Evolutionary conservation across 2,888 invertebrate genomes (phyloP).

Genomic region (Sialis fuliginosa): DNA sequence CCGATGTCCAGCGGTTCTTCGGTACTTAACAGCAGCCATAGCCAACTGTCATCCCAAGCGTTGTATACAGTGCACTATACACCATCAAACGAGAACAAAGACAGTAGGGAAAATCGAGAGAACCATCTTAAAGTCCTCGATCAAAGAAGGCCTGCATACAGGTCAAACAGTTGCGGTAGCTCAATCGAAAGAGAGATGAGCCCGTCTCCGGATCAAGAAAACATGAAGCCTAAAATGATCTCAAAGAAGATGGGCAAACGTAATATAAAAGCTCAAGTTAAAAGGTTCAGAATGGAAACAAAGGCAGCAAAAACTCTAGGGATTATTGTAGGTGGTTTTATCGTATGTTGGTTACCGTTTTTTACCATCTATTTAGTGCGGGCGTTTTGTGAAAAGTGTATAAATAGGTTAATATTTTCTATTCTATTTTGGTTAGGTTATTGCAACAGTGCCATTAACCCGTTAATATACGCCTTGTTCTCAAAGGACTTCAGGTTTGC

Average conservation of each 20-base stretch:
- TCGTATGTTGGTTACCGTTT: slow-evolving; percentile 93
- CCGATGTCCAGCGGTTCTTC: slow-evolving; percentile 28
- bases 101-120: slow-evolving; percentile 43
- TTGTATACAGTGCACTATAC: slow-evolving; percentile 52
- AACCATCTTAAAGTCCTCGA: slow-evolving; percentile 34
- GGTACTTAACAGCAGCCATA: slow-evolving; percentile 19
- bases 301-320: slow-evolving; percentile 94
- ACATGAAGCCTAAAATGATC: slow-evolving; percentile 25
- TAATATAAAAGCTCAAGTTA: slow-evolving; percentile 81
- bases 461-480: slow-evolving; percentile 86
- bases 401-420: slow-evolving; percentile 70
- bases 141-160: slow-evolving; percentile 20
- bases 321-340: slow-evolving; percentile 94
- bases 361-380: slow-evolving; percentile 86
- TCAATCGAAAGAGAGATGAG: slow-evolving; percentile 27
- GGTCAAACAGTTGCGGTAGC: slow-evolving; percentile 32
- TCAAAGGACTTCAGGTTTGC: slow-evolving; percentile 91
- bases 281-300: slow-evolving; percentile 85
- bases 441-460: slow-evolving; percentile 92
- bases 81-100: slow-evolving; percentile 19
- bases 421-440: slow-evolving; percentile 95
- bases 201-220: slow-evolving; percentile 23
- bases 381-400: slow-evolving; percentile 75
- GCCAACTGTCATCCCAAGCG: slow-evolving; percentile 22
- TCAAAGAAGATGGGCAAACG: slow-evolving; percentile 64